These are phyloP conservation scores for Protosalanx chinensis DNA, from an alignment of 2,797 vertebrate genomes.

Conservation along the genomic window DNA sequence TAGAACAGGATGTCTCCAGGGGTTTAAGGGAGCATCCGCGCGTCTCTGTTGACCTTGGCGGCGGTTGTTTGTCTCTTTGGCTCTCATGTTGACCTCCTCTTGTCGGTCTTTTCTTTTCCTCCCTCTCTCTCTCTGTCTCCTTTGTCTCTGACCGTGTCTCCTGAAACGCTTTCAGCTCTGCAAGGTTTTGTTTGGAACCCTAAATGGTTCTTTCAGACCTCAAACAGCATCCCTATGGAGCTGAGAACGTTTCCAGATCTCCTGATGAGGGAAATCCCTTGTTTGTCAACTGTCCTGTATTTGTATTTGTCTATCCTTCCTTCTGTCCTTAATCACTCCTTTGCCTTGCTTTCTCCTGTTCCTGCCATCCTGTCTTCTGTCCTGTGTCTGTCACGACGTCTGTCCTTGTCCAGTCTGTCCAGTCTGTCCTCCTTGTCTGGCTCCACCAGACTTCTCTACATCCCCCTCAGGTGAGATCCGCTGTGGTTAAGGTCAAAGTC, in stretches of 20 bases:
- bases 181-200: too few species aligned
- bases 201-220: too few species aligned
- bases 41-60: too few species aligned
- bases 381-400: conserved; percentile 27
- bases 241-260: too few species aligned
- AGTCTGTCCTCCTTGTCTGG: conserved; percentile 54
- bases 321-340: neutral
- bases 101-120: conserved; percentile 2
- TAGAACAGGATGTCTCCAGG: neutral
- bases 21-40: neutral
- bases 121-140: conserved; percentile 5
- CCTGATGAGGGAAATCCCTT: conserved; percentile 1
- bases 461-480: conserved; percentile 70
- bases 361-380: conserved; percentile 39
- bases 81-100: neutral
- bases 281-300: conserved; percentile 30
- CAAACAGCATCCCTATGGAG: too few species aligned
- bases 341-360: conserved; percentile 35
- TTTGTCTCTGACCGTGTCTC: too few species aligned
- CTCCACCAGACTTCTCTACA: conserved; percentile 61
- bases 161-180: too few species aligned
- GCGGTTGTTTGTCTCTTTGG: neutral
- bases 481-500: neutral
- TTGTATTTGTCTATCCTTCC: conserved; percentile 21
- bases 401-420: conserved; percentile 50